phyloP scores from a whole-genome alignment of 1,140 invertebrate genomes.

The Aradophagus sp. region DNA sequence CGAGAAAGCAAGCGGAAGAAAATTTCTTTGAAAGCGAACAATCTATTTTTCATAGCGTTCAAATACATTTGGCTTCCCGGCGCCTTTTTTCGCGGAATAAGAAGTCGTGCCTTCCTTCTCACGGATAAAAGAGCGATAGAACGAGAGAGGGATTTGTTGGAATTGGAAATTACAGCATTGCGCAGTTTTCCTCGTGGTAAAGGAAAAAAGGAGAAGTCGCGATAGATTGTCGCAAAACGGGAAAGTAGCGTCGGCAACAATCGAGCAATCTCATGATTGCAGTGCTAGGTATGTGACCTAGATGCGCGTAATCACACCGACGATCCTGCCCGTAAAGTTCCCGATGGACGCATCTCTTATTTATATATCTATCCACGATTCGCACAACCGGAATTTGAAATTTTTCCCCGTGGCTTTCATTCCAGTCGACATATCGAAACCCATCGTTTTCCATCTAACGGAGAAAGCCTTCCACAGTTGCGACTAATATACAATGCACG shows the following conservation, averaged over 20 bases:
- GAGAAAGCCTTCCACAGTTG: conserved; percentile 31
- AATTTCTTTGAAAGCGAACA: too few relatives aligned
- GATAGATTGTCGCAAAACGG: conserved; percentile 52
- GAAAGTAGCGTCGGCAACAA: conserved; percentile 59
- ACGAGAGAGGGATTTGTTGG: conserved; percentile 46
- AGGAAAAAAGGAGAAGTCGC: conserved; percentile 19
- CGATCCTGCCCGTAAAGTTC: conserved; percentile 47
- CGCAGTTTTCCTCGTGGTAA: conserved; percentile 13
- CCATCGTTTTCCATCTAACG: conserved; percentile 30
- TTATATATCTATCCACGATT: conserved; percentile 58
- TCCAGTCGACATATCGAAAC: conserved; percentile 34
- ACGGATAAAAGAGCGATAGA: conserved; percentile 40
- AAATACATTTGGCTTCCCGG: conserved; percentile 39
- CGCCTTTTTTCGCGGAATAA: conserved; percentile 24
- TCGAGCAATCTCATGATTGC: conserved; percentile 72
- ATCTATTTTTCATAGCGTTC: conserved; percentile 48
- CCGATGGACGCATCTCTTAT: conserved; percentile 58
- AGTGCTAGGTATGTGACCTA: conserved; percentile 55
- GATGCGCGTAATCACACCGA: conserved; percentile 58
- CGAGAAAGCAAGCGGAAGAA: too few relatives aligned
- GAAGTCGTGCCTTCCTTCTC: conserved; percentile 41
- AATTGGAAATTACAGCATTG: conserved; percentile 53
- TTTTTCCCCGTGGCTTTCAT: conserved; percentile 31
- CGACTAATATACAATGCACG: conserved; percentile 46
- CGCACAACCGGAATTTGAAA: conserved; percentile 31